Evolutionary conservation across 2,888 invertebrate genomes (phyloP).

Genomic region (Drosophila cracens): DNA sequence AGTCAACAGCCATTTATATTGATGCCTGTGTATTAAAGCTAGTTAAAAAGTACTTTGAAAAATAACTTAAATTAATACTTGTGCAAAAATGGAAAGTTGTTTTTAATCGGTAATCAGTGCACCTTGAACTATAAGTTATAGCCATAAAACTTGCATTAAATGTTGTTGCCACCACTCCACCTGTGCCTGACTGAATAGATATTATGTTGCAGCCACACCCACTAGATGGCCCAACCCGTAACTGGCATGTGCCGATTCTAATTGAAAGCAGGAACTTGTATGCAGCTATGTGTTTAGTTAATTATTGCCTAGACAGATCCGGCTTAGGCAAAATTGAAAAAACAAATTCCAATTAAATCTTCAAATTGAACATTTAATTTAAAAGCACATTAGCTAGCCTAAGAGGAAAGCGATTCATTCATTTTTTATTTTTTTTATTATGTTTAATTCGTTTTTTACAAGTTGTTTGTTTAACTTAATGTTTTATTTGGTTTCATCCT

Average conservation of each 20-base stretch:
- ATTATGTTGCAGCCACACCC: constrained; percentile 20
- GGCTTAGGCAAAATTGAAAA: neutral
- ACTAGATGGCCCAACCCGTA: constrained; percentile 42
- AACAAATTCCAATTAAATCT: neutral
- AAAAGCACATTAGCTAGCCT: neutral
- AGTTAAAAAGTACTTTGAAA: neutral
- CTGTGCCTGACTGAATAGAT: constrained; percentile 1
- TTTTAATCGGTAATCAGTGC: neutral
- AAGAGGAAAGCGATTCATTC: neutral
- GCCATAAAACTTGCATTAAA: constrained; percentile 17
- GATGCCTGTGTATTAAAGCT: neutral
- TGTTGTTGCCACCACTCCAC: neutral
- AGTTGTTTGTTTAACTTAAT: neutral
- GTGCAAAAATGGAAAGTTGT: constrained; percentile 10
- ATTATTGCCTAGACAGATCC: constrained; percentile 22
- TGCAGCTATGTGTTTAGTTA: constrained; percentile 59
- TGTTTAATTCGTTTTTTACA: neutral
- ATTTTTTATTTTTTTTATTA: neutral
- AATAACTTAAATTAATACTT: neutral
- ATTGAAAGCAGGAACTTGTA: constrained; percentile 48
- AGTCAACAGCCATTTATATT: neutral
- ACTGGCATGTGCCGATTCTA: constrained; percentile 22
- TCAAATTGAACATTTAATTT: neutral
- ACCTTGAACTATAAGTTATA: constrained; percentile 16
- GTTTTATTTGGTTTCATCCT: neutral